Evolutionary conservation across 2,113 vertebrate species (phyloP).

Genomic region (Muntiacus reevesi): DNA sequence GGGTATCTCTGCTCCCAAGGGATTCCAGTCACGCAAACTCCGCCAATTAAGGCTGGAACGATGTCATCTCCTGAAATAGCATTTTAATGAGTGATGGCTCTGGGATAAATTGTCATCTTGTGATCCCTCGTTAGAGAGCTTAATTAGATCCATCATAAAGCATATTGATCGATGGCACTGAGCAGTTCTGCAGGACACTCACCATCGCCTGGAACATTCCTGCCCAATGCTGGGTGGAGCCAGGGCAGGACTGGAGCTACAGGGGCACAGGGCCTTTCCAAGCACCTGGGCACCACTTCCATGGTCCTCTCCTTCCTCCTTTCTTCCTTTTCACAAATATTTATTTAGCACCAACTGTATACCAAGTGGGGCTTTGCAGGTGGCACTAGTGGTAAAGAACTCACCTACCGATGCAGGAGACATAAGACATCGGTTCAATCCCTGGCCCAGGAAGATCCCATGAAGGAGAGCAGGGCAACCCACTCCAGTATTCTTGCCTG

Average conservation of each 20-base stretch:
- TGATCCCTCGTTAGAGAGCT: slow-evolving; percentile 73
- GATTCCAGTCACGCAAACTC: slow-evolving; percentile 71
- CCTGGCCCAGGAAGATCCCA: not conserved
- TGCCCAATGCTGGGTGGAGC: not conserved
- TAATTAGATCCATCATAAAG: slow-evolving; percentile 77
- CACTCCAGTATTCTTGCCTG: not conserved
- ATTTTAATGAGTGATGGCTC: slow-evolving; percentile 76
- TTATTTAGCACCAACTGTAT: not conserved
- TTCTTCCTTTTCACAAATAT: not conserved
- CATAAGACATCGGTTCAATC: not conserved
- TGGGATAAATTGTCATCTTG: slow-evolving; percentile 74
- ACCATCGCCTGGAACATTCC: not conserved
- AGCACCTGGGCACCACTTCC: not conserved
- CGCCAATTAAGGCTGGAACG: slow-evolving; percentile 68
- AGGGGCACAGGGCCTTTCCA: not conserved
- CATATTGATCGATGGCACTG: slow-evolving; percentile 61
- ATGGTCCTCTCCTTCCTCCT: not conserved
- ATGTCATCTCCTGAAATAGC: slow-evolving; percentile 76
- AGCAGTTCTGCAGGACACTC: slow-evolving; percentile 42
- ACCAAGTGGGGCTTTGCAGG: not conserved
- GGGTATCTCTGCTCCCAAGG: slow-evolving; percentile 54
- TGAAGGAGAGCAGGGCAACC: not conserved
- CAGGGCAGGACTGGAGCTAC: not conserved
- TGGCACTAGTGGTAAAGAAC: not conserved
- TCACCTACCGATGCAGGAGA: not conserved